Evolutionary conservation across 2,113 vertebrate species (phyloP).

Genomic region (Tupaia tana): DNA sequence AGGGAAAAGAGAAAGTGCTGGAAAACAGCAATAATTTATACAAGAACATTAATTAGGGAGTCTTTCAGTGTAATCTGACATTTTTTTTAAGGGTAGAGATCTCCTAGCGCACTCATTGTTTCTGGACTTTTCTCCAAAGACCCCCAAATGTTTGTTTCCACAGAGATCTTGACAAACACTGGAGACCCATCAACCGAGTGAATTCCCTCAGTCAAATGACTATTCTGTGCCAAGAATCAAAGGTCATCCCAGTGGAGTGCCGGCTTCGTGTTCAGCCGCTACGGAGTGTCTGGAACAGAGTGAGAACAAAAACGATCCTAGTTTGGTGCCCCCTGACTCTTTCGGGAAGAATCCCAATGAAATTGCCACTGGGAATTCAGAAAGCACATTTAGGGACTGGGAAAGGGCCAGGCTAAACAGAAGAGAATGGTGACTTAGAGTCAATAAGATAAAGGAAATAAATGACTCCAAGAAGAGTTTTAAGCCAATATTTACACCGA

Average conservation of each 20-base stretch:
- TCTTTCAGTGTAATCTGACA: slow-evolving; percentile 35
- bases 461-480: slow-evolving; percentile 81
- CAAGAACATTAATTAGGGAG: slow-evolving; percentile 36
- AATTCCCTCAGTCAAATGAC: slow-evolving; percentile 74
- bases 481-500: slow-evolving; percentile 83
- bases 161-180: slow-evolving; percentile 73
- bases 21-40: slow-evolving; percentile 56
- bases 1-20: slow-evolving; percentile 64
- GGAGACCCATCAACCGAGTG: slow-evolving; percentile 52
- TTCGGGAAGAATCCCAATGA: slow-evolving; percentile 76
- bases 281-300: slow-evolving; percentile 81
- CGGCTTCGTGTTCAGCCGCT: slow-evolving; percentile 67
- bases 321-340: slow-evolving; percentile 76
- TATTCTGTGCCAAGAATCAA: slow-evolving; percentile 71
- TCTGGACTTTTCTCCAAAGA: slow-evolving; percentile 77
- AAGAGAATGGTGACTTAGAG: slow-evolving; percentile 65
- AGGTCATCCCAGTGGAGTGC: slow-evolving; percentile 79
- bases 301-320: slow-evolving; percentile 78
- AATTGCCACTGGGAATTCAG: slow-evolving; percentile 75
- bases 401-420: slow-evolving; percentile 79
- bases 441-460: slow-evolving; percentile 83
- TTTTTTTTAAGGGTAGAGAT: slow-evolving; percentile 34
- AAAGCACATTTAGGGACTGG: slow-evolving; percentile 77
- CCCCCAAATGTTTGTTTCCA: slow-evolving; percentile 78
- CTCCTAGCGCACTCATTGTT: slow-evolving; percentile 66